Evolutionary conservation across 2,888 invertebrate genomes (phyloP), one percentile per base, ranked within the genome.

Genomic region (Ichneumoninae sp.): DNA sequence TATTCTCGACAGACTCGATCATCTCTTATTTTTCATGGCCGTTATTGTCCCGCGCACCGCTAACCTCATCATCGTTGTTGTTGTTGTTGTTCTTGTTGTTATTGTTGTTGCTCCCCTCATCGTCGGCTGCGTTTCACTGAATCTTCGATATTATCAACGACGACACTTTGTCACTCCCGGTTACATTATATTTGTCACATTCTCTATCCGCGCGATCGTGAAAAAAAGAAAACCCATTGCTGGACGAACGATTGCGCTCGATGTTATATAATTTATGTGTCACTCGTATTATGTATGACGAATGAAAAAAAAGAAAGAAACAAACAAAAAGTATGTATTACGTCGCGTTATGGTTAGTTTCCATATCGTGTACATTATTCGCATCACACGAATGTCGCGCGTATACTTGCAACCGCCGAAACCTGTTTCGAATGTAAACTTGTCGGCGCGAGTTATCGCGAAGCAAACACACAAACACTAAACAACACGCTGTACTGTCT

Each of bases 51-150:
- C 54, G 54, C 54, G 1, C 54, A 66, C 10, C 76, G 54, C 60
- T 73, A 63, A 82, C 50, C 65, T 78, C 65, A 66, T 26, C 82
- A 82, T 85, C 82, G 77, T 74, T 74, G 79, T 86, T 75, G 71
- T 83, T 81, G 83, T 78, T 80, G 79, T 80, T 80, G 83, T 83
- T 85, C 78, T 87, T 87, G 83, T 83, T 85, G 83, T 81, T 85
- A 78, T 83, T 75, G 81, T 83, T 84, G 78, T 77, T 79, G 73
- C 77, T 47, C 71, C 75, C 50, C 83, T 57, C 50, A 71, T 80
- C 65, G 79, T 75, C 44, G 44, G 63, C 36, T 63, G 54, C 33
- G 77, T 66, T 50, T 44, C 36, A 54, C 22, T 47, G 44, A 65
- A 65, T 65, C 54, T 63, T 65, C 52, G 52, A 69, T 60, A 77